phyloP scores from a whole-genome alignment of 2,888 invertebrate species.

The Drosophila subquinaria region DNA sequence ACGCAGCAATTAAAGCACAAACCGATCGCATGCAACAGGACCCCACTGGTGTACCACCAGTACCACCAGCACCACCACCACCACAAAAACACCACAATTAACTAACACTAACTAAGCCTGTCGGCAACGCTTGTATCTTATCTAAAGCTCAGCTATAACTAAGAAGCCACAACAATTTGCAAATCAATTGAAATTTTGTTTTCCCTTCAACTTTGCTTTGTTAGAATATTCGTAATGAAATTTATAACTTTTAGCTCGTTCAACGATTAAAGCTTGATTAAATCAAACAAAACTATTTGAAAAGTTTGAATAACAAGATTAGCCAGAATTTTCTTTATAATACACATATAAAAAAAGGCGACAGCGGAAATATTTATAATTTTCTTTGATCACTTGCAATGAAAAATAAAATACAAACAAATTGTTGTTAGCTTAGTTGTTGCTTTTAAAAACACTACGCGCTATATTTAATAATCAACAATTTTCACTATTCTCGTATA shows the following conservation, averaged over 20 bases:
- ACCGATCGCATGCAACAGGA: conserved; percentile 33
- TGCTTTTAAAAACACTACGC: conserved; percentile 73
- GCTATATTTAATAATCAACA: conserved; percentile 81
- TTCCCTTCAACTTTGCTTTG: conserved; percentile 6
- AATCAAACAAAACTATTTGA: conserved; percentile 36
- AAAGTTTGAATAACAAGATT: conserved; percentile 17
- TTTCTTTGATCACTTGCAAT: not conserved
- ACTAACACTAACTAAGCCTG: conserved; percentile 60
- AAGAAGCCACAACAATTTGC: conserved; percentile 77
- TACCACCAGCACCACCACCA: conserved; percentile 15
- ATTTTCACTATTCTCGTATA: conserved; percentile 74
- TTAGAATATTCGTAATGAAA: conserved; percentile 26
- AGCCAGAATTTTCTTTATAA: conserved; percentile 12
- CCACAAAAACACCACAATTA: conserved; percentile 46
- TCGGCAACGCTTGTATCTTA: conserved; percentile 51
- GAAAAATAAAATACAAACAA: conserved; percentile 24
- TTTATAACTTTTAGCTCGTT: conserved; percentile 75
- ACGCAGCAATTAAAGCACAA: conserved; percentile 41
- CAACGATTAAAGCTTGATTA: conserved; percentile 82
- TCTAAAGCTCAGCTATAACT: conserved; percentile 71
- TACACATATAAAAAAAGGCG: conserved; percentile 21
- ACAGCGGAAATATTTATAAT: conserved; percentile 10
- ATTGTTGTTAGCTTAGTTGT: conserved; percentile 55
- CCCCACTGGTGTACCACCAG: not conserved
- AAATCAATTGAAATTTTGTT: conserved; percentile 54